Percentiles rank a stretch among this genome's conserved stretches.
Conservation (phyloP, 2,797 vertebrate genomes). For the Limnodromus scolopaceus region DNA sequence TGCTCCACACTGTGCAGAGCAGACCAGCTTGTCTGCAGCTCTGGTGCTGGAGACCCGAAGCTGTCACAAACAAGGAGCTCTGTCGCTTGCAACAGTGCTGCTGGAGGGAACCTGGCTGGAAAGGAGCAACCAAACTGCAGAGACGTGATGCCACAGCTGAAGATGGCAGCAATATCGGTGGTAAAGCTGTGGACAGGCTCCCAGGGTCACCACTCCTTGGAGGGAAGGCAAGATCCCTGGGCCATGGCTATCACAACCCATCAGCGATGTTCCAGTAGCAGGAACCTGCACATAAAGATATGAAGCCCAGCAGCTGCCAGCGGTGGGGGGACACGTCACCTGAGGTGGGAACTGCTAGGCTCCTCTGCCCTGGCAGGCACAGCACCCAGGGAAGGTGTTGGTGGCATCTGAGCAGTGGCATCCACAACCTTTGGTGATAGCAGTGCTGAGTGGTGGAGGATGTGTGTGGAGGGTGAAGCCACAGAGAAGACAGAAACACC, state of each 20-base stretch:
- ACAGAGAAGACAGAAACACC: not conserved
- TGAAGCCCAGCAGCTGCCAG: rapidly evolving
- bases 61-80: not conserved
- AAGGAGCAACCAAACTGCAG: rapidly evolving
- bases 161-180: not conserved
- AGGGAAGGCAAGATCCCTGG: rapidly evolving
- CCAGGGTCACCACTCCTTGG: rapidly evolving
- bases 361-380: not conserved
- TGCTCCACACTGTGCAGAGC: not conserved
- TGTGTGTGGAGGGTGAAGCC: not conserved
- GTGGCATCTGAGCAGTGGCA: not conserved
- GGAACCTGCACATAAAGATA: rapidly evolving
- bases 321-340: rapidly evolving
- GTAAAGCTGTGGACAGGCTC: not conserved
- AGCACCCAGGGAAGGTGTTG: too few species aligned
- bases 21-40: not conserved
- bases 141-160: rapidly evolving
- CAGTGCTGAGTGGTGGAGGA: rapidly evolving
- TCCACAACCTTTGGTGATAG: rapidly evolving
- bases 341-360: not conserved
- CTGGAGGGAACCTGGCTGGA: not conserved
- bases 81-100: rapidly evolving
- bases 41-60: not conserved
- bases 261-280: not conserved
- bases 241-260: not conserved